Evolutionary conservation across 2,888 invertebrate genomes (phyloP), one percentile per base, ranked within the genome.

Genomic region (Idaea straminata): DNA sequence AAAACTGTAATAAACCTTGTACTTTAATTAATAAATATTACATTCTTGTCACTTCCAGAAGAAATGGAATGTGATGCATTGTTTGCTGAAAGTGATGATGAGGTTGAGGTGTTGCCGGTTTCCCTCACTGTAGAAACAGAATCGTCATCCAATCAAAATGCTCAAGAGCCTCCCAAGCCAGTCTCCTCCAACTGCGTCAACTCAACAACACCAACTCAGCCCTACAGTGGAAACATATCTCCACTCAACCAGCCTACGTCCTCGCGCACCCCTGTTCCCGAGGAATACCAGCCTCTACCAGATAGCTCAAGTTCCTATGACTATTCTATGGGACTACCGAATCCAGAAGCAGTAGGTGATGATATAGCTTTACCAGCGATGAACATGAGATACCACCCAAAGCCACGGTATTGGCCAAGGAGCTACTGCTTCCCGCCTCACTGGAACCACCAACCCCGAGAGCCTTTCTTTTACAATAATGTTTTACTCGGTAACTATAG

Each of bases 41-140:
- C 47, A 10, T 10, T 47, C 10, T 10, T 47, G 1, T 47, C 13
- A 13, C 7, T 84, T 94, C 75, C 92, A 91, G 94, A 94, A 74
- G 94, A 95, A 79, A 94, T 95, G 94, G 95, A 95, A 73, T 94
- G 93, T 84, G 95, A 95, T 70, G 94, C 94, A 71, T 85, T 95
- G 67, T 95, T 95, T 86, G 95, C 95, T 65, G 94, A 94, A 75
- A 95, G 95, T 84, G 95, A 95, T 81, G 94, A 94, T 74, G 95
- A 95, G 74, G 92, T 94, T 69, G 93, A 91, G 77, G 87, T 92
- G 13, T 74, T 92, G 57, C 88, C 89, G 5, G 67, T 82, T 61
- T 57, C 64, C 47, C 69, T 67, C n/a, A 75, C 81, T 25, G 71
- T 80, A 65, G 86, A 86, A 60, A 74, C 74, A 57, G 69, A 82